Percentiles rank a stretch among this genome's conserved stretches.
These are phyloP conservation scores for Caenorhabditis latens DNA, from an alignment of 1,140 invertebrate species.

Conservation along the genomic window DNA sequence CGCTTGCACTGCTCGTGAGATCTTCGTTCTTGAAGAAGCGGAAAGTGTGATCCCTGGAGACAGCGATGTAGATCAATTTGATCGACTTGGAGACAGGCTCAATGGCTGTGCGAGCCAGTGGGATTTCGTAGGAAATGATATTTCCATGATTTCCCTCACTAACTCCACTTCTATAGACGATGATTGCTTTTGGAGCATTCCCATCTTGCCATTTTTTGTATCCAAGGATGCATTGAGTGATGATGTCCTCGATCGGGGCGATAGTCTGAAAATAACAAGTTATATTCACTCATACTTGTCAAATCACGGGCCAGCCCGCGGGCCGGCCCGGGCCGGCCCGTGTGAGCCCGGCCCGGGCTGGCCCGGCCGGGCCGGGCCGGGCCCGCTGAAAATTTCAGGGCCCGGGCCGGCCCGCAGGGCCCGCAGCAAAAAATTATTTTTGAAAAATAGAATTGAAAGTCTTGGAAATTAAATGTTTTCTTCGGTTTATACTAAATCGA, in stretches of 20 bases:
- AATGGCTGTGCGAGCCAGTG: slow-evolving; percentile 42
- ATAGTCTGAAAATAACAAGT: slow-evolving; percentile 1
- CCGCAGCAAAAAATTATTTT: no score
- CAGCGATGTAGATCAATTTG: slow-evolving; percentile 60
- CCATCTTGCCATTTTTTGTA: slow-evolving; percentile 12
- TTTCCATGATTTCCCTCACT: slow-evolving; percentile 57
- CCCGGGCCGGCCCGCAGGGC: no score
- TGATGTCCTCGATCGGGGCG: slow-evolving; percentile 41
- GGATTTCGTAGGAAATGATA: slow-evolving; percentile 56
- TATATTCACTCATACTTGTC: no score
- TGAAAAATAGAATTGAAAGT: no score
- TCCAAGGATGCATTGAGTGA: not conserved
- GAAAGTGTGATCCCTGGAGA: slow-evolving; percentile 61
- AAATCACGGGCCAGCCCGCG: no score
- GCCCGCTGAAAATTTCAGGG: no score
- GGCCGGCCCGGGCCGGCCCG: no score
- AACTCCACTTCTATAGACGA: slow-evolving; percentile 63
- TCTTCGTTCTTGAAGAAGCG: slow-evolving; percentile 25
- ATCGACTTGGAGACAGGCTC: not conserved
- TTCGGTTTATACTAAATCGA: no score
- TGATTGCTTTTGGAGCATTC: slow-evolving; percentile 41
- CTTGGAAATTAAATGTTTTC: no score
- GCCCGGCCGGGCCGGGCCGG: no score
- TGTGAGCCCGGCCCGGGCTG: no score
- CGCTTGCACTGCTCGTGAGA: not conserved